These are phyloP conservation scores for Candoia aspera DNA, from an alignment of 2,113 vertebrate genomes.

Conservation along the genomic window DNA sequence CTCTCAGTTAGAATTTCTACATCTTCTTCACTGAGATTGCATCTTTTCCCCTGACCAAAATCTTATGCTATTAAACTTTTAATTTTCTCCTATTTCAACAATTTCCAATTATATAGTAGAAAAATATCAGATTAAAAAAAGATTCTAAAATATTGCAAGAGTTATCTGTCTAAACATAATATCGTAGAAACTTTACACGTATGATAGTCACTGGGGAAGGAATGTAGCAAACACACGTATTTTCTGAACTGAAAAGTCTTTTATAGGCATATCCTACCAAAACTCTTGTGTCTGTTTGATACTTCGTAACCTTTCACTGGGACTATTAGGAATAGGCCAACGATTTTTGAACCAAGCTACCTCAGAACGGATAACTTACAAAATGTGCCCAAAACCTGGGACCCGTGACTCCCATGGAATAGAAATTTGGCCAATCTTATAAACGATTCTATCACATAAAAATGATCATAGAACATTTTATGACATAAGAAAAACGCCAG, in stretches of 20 bases:
- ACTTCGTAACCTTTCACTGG: too few species aligned
- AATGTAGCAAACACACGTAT: slow-evolving; percentile 56
- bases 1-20: not conserved
- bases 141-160: slow-evolving; percentile 13
- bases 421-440: too few species aligned
- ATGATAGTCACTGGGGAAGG: not conserved
- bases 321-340: too few species aligned
- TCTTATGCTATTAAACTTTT: not conserved
- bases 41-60: not conserved
- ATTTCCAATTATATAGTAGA: not conserved
- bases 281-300: too few species aligned
- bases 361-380: too few species aligned
- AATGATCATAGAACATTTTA: too few species aligned
- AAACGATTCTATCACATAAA: too few species aligned
- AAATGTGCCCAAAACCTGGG: too few species aligned
- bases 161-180: not conserved
- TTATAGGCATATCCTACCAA: too few species aligned
- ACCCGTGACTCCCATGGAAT: too few species aligned
- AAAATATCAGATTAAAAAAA: slow-evolving; percentile 22
- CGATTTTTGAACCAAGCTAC: too few species aligned
- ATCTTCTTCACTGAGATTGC: not conserved
- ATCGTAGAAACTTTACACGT: slow-evolving; percentile 50
- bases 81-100: slow-evolving; percentile 25
- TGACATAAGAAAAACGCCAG: too few species aligned
- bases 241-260: slow-evolving; percentile 53